phyloP scores from a whole-genome alignment of 2,888 invertebrate species.

The Pecten maximus region DNA sequence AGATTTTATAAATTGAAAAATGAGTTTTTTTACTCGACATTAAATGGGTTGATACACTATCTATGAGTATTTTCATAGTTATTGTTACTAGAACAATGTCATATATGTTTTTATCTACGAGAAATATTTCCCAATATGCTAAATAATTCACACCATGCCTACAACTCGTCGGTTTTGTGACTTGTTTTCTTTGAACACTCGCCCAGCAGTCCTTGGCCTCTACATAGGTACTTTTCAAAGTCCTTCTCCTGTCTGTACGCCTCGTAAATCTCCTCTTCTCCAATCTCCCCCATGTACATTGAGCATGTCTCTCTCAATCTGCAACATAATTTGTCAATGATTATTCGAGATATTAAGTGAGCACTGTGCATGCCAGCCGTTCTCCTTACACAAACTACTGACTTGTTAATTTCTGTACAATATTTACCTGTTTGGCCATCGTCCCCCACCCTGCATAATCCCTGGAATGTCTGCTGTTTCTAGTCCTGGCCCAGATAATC shows the following conservation, averaged over 20 bases:
- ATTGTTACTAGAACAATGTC: too few relatives aligned
- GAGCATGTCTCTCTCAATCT: conserved; percentile 76
- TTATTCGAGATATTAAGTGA: too few relatives aligned
- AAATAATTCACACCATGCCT: neutral
- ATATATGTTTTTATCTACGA: too few relatives aligned
- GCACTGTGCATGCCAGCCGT: too few relatives aligned
- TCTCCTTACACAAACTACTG: too few relatives aligned
- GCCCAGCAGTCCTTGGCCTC: conserved; percentile 60
- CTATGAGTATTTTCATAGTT: too few relatives aligned
- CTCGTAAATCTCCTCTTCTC: conserved; percentile 78
- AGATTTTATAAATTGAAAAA: too few relatives aligned
- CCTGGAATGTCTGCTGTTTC: conserved; percentile 77
- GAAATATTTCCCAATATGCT: too few relatives aligned
- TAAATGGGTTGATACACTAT: too few relatives aligned
- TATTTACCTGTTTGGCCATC: conserved; percentile 80
- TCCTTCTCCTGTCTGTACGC: conserved; percentile 58
- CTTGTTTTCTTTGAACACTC: conserved; percentile 52
- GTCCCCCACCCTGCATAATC: conserved; percentile 81
- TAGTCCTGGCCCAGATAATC: conserved; percentile 80
- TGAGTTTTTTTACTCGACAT: too few relatives aligned
- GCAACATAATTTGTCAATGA: too few relatives aligned
- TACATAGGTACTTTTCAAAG: conserved; percentile 71
- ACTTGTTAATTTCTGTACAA: neutral
- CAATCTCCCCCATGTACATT: conserved; percentile 77
- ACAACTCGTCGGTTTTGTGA: conserved; percentile 45